These are phyloP conservation scores for Lepidurus packardi DNA, from an alignment of 1,140 invertebrate genomes.

Conservation along the genomic window DNA sequence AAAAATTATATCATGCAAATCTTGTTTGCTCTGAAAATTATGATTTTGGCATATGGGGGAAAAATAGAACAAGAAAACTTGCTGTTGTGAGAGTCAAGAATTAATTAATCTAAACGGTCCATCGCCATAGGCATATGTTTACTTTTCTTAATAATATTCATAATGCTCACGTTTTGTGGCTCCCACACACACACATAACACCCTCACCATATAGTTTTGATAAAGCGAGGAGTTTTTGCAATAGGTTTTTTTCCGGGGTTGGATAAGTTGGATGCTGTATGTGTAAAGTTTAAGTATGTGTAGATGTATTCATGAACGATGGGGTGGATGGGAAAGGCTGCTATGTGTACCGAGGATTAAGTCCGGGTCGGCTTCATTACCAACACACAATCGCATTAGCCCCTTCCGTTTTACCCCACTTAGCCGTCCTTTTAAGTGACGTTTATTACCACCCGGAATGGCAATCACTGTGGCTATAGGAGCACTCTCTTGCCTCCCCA, in stretches of 20 bases:
- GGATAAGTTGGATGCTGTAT: background rate
- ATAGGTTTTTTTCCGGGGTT: background rate
- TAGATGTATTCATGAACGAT: conserved; percentile 22
- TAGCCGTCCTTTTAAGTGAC: conserved; percentile 16
- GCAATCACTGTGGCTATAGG: conserved; percentile 4
- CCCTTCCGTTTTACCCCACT: conserved; percentile 11
- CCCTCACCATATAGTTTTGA: background rate
- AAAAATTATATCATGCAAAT: conserved; percentile 13
- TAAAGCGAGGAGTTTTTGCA: too few species aligned
- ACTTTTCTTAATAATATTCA: conserved; percentile 7
- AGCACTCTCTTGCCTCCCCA: conserved; percentile 5
- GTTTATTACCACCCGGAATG: conserved; percentile 16
- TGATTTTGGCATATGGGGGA: background rate
- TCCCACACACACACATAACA: background rate
- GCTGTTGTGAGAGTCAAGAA: background rate
- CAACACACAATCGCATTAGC: conserved; percentile 21
- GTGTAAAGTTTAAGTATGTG: background rate
- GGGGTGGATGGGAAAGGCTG: background rate
- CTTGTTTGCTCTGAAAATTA: conserved; percentile 1
- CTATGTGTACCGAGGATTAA: conserved; percentile 13
- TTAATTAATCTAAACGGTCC: conserved; percentile 1
- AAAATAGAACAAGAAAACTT: background rate
- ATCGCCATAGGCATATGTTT: background rate
- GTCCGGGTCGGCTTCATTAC: background rate
- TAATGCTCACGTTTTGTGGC: background rate